Evolutionary conservation across 2,888 invertebrate genomes (phyloP).

Genomic region (Deroplatys truncata): DNA sequence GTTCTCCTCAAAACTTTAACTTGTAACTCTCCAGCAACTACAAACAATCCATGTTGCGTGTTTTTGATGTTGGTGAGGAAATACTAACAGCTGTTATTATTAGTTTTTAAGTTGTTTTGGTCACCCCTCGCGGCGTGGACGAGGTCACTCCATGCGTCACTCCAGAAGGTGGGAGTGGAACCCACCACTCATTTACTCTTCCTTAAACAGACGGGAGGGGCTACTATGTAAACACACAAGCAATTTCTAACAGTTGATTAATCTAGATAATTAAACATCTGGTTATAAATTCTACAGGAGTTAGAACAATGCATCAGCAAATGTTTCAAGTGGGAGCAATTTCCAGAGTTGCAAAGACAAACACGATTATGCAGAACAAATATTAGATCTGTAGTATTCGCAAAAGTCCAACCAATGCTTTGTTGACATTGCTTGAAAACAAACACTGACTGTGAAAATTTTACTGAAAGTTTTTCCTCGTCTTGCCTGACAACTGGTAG

Average conservation of each 20-base stretch:
- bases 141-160: conserved; percentile 15
- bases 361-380: neutral
- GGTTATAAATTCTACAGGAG: neutral
- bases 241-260: neutral
- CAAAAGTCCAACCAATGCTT: too few species aligned
- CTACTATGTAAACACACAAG: neutral
- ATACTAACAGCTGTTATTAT: neutral
- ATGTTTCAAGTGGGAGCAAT: neutral
- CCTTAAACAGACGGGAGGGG: neutral
- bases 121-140: neutral
- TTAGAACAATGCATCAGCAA: neutral
- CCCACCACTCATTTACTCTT: neutral
- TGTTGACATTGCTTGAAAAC: too few species aligned
- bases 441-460: too few species aligned
- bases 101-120: neutral
- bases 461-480: too few species aligned
- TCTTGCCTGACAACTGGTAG: too few species aligned
- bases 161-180: neutral
- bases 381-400: neutral
- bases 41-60: neutral
- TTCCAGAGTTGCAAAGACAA: neutral
- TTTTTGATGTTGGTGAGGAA: neutral
- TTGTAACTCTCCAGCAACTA: too few species aligned
- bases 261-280: neutral
- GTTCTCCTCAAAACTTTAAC: too few species aligned